Conservation (phyloP, 2,888 invertebrate species). For the Adelognathus sp. region DNA sequence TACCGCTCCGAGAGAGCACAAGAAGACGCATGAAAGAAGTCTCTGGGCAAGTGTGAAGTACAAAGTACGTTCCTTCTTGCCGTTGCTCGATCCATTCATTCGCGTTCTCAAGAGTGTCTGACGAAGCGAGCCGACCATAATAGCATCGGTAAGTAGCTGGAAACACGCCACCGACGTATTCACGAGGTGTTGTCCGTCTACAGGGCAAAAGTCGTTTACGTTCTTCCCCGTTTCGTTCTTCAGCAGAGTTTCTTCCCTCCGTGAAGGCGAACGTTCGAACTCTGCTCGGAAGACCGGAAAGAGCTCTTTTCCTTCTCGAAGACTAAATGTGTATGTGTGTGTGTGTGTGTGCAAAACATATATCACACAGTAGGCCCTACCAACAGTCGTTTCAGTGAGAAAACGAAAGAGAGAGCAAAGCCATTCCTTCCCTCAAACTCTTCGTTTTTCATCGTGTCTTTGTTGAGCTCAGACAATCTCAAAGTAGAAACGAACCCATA, state of each 20-base stretch:
- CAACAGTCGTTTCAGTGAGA: background rate
- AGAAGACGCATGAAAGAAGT: background rate
- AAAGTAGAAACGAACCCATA: conserved; percentile 3
- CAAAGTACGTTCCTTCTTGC: conserved; percentile 5
- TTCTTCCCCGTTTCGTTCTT: conserved; percentile 1
- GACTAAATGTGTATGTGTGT: background rate
- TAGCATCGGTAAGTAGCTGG: conserved; percentile 40
- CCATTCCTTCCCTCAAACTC: background rate
- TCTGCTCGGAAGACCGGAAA: background rate
- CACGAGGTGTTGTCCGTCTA: conserved; percentile 30
- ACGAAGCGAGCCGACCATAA: conserved; percentile 37
- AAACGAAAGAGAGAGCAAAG: background rate
- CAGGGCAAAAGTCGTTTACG: conserved; percentile 23
- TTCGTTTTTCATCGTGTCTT: background rate
- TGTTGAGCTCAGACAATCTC: background rate
- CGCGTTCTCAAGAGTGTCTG: background rate
- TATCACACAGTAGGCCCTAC: background rate
- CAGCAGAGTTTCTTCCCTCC: background rate
- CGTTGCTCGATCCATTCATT: background rate
- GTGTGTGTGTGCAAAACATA: background rate
- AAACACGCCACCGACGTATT: conserved; percentile 43
- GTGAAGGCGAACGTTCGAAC: conserved; percentile 1
- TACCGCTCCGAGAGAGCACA: background rate
- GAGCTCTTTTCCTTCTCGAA: background rate
- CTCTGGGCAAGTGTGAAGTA: background rate